Conservation (phyloP, 2,113 vertebrate genomes). For the Cololabis saira region DNA sequence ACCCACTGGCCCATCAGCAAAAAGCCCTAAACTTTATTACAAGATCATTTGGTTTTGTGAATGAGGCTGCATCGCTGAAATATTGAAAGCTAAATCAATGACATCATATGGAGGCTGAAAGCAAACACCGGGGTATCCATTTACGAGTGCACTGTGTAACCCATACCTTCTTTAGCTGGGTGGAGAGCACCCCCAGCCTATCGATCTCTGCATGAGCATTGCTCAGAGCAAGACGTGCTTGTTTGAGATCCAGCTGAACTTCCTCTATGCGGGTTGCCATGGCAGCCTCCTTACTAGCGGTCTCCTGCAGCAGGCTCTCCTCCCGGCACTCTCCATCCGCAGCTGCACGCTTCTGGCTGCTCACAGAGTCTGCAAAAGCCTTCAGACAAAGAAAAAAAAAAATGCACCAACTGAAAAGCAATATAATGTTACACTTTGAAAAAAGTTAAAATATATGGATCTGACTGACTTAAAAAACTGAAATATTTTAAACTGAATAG, state of each 20-base stretch:
- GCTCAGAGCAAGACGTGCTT: slow-evolving; percentile 74
- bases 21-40: not conserved
- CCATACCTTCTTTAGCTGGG: slow-evolving; percentile 83
- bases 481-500: slow-evolving; percentile 5
- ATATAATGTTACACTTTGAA: not conserved
- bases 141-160: slow-evolving; percentile 2
- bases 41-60: not conserved
- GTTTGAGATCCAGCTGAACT: slow-evolving; percentile 82
- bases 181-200: slow-evolving; percentile 68
- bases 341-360: slow-evolving; percentile 83
- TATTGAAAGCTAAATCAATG: not conserved
- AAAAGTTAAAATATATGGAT: not conserved
- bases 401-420: not conserved
- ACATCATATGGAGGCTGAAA: not conserved
- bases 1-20: not conserved
- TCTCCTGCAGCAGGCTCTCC: slow-evolving; percentile 84
- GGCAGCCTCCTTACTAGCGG: slow-evolving; percentile 84
- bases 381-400: slow-evolving; percentile 48
- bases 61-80: not conserved
- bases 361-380: slow-evolving; percentile 86
- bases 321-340: slow-evolving; percentile 86
- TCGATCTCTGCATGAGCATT: slow-evolving; percentile 83
- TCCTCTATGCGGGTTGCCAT: slow-evolving; percentile 82
- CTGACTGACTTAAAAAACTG: not conserved
- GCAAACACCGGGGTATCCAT: not conserved